Base-by-base conservation (phyloP, 1,140 invertebrate genomes). In the Oncopodura yosiiana region DNA sequence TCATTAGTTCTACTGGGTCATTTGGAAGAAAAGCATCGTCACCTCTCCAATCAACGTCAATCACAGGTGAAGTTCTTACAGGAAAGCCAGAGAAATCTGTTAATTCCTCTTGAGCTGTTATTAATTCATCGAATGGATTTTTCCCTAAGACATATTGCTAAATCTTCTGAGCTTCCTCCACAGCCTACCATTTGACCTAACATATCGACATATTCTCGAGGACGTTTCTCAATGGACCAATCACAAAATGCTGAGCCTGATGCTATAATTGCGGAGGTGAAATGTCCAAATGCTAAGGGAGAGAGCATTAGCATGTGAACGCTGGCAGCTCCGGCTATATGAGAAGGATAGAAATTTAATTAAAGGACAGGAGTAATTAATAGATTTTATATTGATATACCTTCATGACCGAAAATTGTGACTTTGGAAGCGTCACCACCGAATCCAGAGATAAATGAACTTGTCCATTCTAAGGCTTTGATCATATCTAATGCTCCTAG, bases 401-500 rank as follows among this genome's bases (percentile, higher is more conserved):
- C n/a, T n/a, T n/a, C n/a, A n/a, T n/a, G n/a, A 1, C 66, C 66
- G 49, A 67, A 62, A 9, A 66, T 53, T 1, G 66, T 66, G 16
- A 66, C 55, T 3, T 41, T 48, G 29, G 60, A 43, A 12, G 61
- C 59, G 51, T 65, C 64, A 9, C 66, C 65, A 16, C 66, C 66
- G 49, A 67, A 68, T 36, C 59, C 61, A 21, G 60, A 50, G 38
- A 62, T 60, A 53, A 66, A 61, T 14, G 60, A 73, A 71, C 18
- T 50, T 4, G 74, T 63, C 74, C 74, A 75, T 58, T 69, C 61
- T 0, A 74, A 46, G n/a, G 72, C 72, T 21, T 62, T 21, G 8
- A 70, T 60, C 53, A 73, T 71, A 61, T 75, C 74, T 58, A 66
- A 63, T 18, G 73, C 55, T 3, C 68, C 71, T 36, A 65, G 67